Conservation (phyloP, 2,113 vertebrate genomes). For the Cyprinodon tularosa region DNA sequence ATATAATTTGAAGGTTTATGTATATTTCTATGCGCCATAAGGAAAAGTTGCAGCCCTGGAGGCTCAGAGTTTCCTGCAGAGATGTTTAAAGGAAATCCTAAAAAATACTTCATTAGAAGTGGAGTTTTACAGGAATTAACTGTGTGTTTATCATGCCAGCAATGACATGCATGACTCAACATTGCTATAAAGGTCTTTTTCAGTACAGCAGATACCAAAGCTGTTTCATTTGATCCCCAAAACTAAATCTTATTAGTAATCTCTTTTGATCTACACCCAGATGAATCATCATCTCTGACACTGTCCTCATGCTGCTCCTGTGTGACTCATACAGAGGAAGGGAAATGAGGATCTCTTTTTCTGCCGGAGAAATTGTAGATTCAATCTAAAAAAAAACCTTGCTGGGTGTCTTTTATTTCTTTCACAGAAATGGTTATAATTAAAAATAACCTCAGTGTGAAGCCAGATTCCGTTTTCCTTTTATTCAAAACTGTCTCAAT, state of each 20-base stretch:
- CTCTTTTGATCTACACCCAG: not conserved
- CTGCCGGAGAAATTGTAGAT: not conserved
- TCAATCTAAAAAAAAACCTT: not conserved
- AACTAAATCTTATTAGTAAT: slow-evolving; percentile 14
- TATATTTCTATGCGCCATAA: too few relatives aligned
- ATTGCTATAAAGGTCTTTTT: not conserved
- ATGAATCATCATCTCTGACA: not conserved
- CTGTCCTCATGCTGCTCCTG: not conserved
- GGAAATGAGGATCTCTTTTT: not conserved
- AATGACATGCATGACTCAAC: not conserved
- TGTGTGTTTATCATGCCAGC: not conserved
- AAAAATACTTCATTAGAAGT: not conserved
- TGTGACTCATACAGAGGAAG: not conserved
- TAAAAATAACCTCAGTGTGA: not conserved
- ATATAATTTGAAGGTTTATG: not conserved
- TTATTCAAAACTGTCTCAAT: slow-evolving; percentile 1
- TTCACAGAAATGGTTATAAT: not conserved
- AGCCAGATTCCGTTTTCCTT: slow-evolving; percentile 1
- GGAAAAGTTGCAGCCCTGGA: too few relatives aligned
- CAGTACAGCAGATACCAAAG: not conserved
- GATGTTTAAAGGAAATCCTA: not conserved
- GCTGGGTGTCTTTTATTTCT: not conserved
- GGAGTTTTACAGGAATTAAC: slow-evolving; percentile 6
- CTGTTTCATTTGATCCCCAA: slow-evolving; percentile 8
- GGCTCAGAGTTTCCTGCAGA: not conserved